These are phyloP conservation scores for Ricordea florida DNA, from an alignment of 92 coral and sea anemone genomes.

Conservation along the genomic window DNA sequence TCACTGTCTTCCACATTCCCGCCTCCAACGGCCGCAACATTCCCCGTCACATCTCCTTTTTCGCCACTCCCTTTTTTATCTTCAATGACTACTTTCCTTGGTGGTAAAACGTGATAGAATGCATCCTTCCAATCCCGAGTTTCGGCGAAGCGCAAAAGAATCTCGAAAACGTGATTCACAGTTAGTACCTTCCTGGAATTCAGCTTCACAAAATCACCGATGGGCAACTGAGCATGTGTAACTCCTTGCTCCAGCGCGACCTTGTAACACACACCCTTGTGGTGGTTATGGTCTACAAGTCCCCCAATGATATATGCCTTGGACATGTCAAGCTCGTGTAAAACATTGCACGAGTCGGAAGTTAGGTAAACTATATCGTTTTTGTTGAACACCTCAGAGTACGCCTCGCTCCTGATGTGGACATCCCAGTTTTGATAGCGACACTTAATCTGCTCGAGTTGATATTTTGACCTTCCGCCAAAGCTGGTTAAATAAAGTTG, in stretches of 20 bases:
- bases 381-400: conserved; percentile 70
- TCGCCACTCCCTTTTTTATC: background rate
- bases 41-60: background rate
- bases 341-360: conserved; percentile 89
- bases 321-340: conserved; percentile 78
- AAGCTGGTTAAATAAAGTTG: conserved; percentile 93
- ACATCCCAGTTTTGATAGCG: conserved; percentile 90
- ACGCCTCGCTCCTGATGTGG: conserved; percentile 66
- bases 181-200: conserved; percentile 82
- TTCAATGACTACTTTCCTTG: conserved; percentile 57
- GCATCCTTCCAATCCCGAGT: conserved; percentile 89
- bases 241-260: conserved; percentile 73
- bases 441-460: conserved; percentile 57
- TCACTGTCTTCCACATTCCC: background rate
- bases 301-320: conserved; percentile 94
- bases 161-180: conserved; percentile 95
- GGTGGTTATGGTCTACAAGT: conserved; percentile 96
- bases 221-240: conserved; percentile 89
- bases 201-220: conserved; percentile 79
- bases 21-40: background rate
- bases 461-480: conserved; percentile 67
- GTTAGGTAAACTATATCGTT: conserved; percentile 83
- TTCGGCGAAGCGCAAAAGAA: conserved; percentile 77
- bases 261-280: conserved; percentile 84
- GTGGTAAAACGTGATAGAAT: conserved; percentile 78